Conservation (phyloP, 1,140 invertebrate genomes). For the Sinonovacula constricta region DNA sequence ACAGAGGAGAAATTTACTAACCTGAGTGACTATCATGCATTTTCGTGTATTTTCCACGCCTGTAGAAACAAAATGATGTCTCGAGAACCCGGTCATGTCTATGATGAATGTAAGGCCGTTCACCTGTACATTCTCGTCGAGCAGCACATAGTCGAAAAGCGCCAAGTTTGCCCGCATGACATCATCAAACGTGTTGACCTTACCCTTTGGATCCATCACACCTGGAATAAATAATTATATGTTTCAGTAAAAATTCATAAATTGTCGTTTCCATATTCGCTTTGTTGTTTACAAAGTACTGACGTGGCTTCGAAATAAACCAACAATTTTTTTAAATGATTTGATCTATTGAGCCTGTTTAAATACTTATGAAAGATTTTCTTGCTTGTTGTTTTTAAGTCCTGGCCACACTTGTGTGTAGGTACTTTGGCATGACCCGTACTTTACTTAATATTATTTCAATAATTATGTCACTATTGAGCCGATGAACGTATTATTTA, state of each 20-base stretch:
- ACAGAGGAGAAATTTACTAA: no score
- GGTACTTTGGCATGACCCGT: neutral
- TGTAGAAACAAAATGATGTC: slow-evolving; percentile 38
- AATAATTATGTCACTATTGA: slow-evolving; percentile 15
- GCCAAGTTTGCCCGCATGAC: slow-evolving; percentile 88
- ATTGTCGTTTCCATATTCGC: neutral
- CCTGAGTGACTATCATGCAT: slow-evolving; percentile 50
- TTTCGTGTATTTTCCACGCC: slow-evolving; percentile 44
- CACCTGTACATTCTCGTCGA: slow-evolving; percentile 82
- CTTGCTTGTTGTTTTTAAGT: neutral
- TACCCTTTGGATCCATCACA: slow-evolving; percentile 43
- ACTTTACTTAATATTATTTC: neutral
- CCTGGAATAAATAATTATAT: slow-evolving; percentile 16
- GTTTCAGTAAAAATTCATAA: neutral
- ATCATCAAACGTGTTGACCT: slow-evolving; percentile 80
- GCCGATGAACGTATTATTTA: neutral
- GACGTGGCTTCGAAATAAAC: slow-evolving; percentile 16
- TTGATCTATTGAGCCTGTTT: neutral
- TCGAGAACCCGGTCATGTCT: slow-evolving; percentile 46
- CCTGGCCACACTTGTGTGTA: no score
- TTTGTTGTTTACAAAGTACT: slow-evolving; percentile 79
- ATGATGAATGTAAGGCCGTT: slow-evolving; percentile 47
- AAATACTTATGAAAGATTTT: neutral
- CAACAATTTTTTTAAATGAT: neutral
- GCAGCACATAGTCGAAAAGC: slow-evolving; percentile 87